Evolutionary conservation across 2,797 vertebrate genomes (phyloP), one percentile per base, ranked within the genome.

Genomic region (Craterocephalus amniculus): DNA sequence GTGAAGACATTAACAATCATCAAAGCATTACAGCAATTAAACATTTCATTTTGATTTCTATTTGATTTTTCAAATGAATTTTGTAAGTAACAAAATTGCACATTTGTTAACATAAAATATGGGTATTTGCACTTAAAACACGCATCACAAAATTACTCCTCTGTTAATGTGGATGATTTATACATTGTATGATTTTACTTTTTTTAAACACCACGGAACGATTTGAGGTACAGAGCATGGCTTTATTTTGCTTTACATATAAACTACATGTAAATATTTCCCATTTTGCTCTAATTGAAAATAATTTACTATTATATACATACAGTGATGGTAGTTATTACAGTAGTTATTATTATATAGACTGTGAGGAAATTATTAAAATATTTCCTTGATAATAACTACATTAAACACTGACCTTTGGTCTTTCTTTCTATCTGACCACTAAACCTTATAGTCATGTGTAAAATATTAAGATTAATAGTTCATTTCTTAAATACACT

Each of bases 191-290:
- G 2, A 31, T 38, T 38, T 4, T 6, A 36, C 11, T 36, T 36
- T 36, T 36, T 36, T 9, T 0, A 29, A 26, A 20, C 24, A 64
- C 6, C 6, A 43, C 40, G 12, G 20, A 1, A 14, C 58, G 58
- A 2, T 62, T 62, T 10, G n/a, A 48, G 9, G 0, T 51, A 22
- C 16, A 48, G 31, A 27, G 18, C 18, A 36, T 14, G 6, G 8
- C 26, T 38, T 57, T 77, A 11, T 56, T 80, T 61, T 35, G 43
- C 7, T 35, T 0, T 0, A 55, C 2, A 54, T 74, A n/a, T n/a
- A n/a, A n/a, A n/a, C n/a, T 34, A 32, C 27, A 20, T 9, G 27
- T 26, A 36, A n/a, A 10, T 18, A 38, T 20, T 45, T 10, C 4
- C 0, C 52, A 20, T n/a, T 27, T 27, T 54, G 31, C 36, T 38